Evolutionary conservation across 1,140 invertebrate genomes (phyloP).

Genomic region (Trypoxylus dichotomus): DNA sequence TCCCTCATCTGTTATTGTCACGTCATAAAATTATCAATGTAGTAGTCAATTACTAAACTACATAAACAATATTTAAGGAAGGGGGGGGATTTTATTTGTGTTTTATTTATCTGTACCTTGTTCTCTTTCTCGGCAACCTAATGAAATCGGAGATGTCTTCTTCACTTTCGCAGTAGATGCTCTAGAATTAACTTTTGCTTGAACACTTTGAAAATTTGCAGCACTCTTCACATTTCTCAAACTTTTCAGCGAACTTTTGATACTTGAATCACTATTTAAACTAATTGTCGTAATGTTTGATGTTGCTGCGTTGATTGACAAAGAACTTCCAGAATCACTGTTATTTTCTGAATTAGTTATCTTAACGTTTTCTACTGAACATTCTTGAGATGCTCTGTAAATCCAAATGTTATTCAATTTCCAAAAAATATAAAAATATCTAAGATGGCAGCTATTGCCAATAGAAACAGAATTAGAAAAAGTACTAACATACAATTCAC

Average conservation of each 20-base stretch:
- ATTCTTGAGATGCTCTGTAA: neutral
- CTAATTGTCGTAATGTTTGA: slow-evolving; percentile 37
- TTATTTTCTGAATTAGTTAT: neutral
- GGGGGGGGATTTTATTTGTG: neutral
- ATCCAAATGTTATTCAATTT: neutral
- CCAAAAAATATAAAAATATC: neutral
- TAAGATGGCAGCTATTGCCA: neutral
- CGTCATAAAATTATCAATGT: too few relatives aligned
- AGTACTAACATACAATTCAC: too few relatives aligned
- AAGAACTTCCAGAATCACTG: slow-evolving; percentile 34
- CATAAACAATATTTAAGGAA: too few relatives aligned
- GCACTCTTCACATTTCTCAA: slow-evolving; percentile 63
- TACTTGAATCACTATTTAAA: slow-evolving; percentile 52
- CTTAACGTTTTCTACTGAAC: neutral
- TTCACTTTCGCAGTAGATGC: slow-evolving; percentile 65
- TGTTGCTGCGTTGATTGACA: slow-evolving; percentile 38
- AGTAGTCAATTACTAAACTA: too few relatives aligned
- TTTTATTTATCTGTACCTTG: slow-evolving; percentile 59
- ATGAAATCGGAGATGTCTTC: slow-evolving; percentile 46
- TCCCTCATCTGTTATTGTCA: too few relatives aligned
- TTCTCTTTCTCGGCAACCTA: slow-evolving; percentile 65
- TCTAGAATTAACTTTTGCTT: slow-evolving; percentile 48
- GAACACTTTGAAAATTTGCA: slow-evolving; percentile 52
- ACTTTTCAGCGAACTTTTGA: slow-evolving; percentile 54
- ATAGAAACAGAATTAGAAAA: neutral